These are phyloP conservation scores for Garrulus glandarius DNA, from an alignment of 2,797 vertebrate species.

Conservation along the genomic window DNA sequence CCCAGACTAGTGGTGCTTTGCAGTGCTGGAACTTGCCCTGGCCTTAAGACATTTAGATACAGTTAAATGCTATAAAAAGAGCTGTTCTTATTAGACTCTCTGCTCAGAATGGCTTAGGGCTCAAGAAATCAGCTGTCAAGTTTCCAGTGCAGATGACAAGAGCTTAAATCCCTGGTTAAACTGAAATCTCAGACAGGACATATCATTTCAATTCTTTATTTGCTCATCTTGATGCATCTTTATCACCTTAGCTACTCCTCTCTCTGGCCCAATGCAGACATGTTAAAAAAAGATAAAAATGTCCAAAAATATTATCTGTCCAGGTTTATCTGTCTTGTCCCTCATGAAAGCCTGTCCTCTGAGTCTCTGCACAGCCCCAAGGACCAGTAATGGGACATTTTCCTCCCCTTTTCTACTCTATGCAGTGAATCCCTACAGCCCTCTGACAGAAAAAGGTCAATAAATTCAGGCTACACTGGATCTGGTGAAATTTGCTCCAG, in stretches of 20 bases:
- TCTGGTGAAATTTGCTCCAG: background rate
- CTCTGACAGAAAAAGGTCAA: background rate
- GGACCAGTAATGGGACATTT: background rate
- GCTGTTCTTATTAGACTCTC: background rate
- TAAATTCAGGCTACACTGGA: background rate
- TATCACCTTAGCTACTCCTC: background rate
- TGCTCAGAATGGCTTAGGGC: constrained; percentile 14
- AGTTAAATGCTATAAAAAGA: constrained; percentile 29
- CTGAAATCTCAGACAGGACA: background rate
- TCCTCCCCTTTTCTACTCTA: background rate
- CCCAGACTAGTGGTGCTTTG: background rate
- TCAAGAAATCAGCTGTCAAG: constrained; percentile 33
- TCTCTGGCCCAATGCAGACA: background rate
- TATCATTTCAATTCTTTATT: background rate
- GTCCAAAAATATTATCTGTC: background rate
- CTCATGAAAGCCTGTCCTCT: background rate
- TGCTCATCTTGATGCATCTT: background rate
- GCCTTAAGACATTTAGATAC: background rate
- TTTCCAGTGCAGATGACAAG: constrained; percentile 2
- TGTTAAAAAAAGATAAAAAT: background rate
- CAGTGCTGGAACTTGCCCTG: background rate
- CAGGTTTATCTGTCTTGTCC: background rate
- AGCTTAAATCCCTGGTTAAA: constrained; percentile 28
- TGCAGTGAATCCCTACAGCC: background rate
- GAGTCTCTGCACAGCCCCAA: background rate